Conservation (phyloP, 2,888 invertebrate species). For the Argyresthia albistria region DNA sequence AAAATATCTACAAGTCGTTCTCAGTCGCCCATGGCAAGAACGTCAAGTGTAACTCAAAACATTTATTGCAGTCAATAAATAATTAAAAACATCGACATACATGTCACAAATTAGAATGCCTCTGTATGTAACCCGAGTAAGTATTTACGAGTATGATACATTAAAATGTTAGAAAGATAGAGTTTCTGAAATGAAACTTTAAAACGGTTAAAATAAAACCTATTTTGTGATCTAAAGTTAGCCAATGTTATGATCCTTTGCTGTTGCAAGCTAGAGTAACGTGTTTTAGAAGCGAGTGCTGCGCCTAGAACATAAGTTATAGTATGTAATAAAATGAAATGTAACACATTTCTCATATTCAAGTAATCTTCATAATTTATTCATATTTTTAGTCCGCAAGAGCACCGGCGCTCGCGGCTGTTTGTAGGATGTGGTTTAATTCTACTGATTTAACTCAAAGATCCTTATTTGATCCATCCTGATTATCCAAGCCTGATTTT, state of each 20-base stretch:
- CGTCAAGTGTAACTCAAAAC: no score
- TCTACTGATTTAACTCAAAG: no score
- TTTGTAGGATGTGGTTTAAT: no score
- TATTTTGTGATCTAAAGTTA: background rate
- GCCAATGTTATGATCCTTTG: background rate
- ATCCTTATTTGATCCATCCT: no score
- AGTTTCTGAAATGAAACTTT: background rate
- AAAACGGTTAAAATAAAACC: background rate
- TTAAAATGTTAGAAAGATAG: background rate
- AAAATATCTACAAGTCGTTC: no score
- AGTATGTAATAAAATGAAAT: conserved; percentile 71
- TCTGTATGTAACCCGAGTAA: no score
- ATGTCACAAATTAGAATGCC: no score
- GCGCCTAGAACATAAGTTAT: conserved; percentile 66
- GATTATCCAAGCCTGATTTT: no score
- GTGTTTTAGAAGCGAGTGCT: conserved; percentile 60
- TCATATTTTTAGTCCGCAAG: conserved; percentile 65
- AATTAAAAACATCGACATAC: no score
- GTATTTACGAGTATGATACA: no score
- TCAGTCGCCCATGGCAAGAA: no score
- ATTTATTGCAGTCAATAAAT: no score
- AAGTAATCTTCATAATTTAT: conserved; percentile 71
- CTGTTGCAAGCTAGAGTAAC: conserved; percentile 24
- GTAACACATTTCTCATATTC: conserved; percentile 72
- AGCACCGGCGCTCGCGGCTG: conserved; percentile 48